Conservation (phyloP, 2,888 invertebrate species). For the Stenodera caucasica region DNA sequence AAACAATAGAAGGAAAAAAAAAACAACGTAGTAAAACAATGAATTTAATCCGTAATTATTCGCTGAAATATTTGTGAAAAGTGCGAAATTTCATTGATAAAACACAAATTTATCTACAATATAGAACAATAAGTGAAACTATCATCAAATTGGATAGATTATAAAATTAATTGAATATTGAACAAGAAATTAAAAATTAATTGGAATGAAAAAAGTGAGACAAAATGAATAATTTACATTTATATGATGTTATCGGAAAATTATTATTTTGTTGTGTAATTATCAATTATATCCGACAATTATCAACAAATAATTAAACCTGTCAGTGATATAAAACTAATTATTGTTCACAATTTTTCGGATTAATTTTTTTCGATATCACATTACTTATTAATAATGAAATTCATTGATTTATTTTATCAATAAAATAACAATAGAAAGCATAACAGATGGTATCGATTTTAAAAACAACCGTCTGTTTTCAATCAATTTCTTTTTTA, state of each 20-base stretch:
- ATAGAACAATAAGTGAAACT: too few relatives aligned
- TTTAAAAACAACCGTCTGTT: too few relatives aligned
- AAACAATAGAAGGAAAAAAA: conserved; percentile 1
- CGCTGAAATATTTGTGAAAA: background rate
- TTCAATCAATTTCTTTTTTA: too few relatives aligned
- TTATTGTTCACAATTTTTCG: background rate
- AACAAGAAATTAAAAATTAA: background rate
- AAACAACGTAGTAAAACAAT: too few relatives aligned
- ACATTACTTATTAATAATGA: too few relatives aligned
- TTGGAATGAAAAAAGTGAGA: background rate
- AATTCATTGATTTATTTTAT: too few relatives aligned
- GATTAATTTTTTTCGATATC: too few relatives aligned
- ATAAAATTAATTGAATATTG: background rate
- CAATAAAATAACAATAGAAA: too few relatives aligned
- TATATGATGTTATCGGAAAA: background rate
- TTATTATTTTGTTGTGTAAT: conserved; percentile 5
- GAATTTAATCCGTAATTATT: background rate
- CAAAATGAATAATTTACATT: background rate
- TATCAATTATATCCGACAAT: conserved; percentile 8
- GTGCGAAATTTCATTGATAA: too few relatives aligned
- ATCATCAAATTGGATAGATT: too few relatives aligned
- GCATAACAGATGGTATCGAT: too few relatives aligned
- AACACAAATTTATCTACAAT: too few relatives aligned
- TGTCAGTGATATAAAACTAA: background rate
- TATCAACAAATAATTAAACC: conserved; percentile 4